phyloP scores from a whole-genome alignment of 2,888 invertebrate genomes.

The Cantharis lateralis region DNA sequence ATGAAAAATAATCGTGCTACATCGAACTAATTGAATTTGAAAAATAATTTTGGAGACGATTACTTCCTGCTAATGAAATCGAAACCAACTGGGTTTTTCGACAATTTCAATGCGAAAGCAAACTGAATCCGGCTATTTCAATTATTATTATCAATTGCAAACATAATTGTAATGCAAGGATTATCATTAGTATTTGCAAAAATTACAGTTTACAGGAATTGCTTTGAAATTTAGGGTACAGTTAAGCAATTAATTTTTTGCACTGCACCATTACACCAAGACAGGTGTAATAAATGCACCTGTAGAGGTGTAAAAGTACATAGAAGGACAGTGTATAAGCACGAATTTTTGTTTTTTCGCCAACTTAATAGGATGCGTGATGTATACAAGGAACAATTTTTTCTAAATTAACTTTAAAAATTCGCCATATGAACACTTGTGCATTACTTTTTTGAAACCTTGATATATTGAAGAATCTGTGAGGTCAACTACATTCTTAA shows the following conservation, averaged over 20 bases:
- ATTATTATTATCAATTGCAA: neutral
- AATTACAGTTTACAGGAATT: neutral
- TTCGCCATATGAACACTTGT: slow-evolving; percentile 8
- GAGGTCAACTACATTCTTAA: slow-evolving; percentile 31
- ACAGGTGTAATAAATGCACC: slow-evolving; percentile 23
- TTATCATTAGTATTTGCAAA: neutral
- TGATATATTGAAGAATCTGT: slow-evolving; percentile 24
- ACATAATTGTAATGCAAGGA: neutral
- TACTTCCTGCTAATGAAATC: neutral
- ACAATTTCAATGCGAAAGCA: neutral
- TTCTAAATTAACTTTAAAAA: neutral
- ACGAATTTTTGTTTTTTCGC: neutral
- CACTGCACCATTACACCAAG: slow-evolving; percentile 1
- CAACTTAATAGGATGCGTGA: neutral
- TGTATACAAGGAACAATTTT: neutral
- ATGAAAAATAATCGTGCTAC: too few relatives aligned
- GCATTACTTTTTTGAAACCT: slow-evolving; percentile 18
- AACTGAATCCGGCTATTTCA: neutral
- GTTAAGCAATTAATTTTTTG: slow-evolving; percentile 10
- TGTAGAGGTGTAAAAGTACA: neutral
- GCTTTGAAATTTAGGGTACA: neutral
- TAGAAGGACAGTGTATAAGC: neutral
- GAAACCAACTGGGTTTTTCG: neutral
- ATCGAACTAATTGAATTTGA: too few relatives aligned
- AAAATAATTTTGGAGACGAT: too few relatives aligned